These are phyloP conservation scores for Semaprochilodus insignis DNA, from an alignment of 2,797 vertebrate genomes.

Conservation along the genomic window DNA sequence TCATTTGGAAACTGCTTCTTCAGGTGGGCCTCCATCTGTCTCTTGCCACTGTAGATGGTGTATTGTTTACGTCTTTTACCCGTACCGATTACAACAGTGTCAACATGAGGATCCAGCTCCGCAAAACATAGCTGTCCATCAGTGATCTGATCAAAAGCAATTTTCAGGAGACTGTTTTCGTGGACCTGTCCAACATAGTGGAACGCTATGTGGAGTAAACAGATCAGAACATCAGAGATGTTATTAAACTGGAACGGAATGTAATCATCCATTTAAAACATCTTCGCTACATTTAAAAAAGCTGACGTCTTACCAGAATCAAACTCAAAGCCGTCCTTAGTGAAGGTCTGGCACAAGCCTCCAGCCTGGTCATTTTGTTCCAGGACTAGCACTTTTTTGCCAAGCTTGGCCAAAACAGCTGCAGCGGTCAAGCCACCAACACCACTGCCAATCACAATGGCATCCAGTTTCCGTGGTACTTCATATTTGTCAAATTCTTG, in stretches of 20 bases:
- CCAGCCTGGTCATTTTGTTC: not conserved
- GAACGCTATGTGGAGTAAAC: not conserved
- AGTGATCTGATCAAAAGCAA: not conserved
- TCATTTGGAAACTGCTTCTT: not conserved
- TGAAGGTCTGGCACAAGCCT: not conserved
- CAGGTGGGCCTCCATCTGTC: not conserved
- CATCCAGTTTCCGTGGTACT: not conserved
- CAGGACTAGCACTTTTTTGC: not conserved
- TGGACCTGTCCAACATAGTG: too few species aligned
- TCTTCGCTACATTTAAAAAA: too few species aligned
- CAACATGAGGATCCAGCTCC: not conserved
- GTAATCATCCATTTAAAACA: too few species aligned
- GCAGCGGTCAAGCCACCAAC: not conserved
- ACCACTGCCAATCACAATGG: conserved; percentile 2
- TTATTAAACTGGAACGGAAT: too few species aligned
- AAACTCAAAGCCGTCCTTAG: not conserved
- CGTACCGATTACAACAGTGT: not conserved
- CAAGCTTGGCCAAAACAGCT: not conserved
- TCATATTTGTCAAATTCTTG: too few species aligned
- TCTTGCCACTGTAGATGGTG: not conserved
- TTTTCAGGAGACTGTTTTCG: too few species aligned
- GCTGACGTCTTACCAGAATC: not conserved
- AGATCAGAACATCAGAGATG: too few species aligned
- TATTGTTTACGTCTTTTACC: not conserved
- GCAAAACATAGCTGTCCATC: not conserved